phyloP scores from a whole-genome alignment of 2,797 vertebrate genomes.

The Philypnodon macrostomus region DNA sequence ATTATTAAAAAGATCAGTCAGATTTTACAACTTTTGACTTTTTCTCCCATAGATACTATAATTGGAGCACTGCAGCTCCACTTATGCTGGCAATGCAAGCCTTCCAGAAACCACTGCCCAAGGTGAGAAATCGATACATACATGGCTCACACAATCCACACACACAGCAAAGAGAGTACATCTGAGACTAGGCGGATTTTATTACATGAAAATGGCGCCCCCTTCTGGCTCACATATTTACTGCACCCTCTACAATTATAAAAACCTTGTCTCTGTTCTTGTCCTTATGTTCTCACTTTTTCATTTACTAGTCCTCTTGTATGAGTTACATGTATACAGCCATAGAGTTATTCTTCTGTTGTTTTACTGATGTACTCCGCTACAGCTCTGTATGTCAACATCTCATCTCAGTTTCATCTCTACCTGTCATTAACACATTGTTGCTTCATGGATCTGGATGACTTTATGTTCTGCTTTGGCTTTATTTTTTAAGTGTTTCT shows the following conservation, averaged over 20 bases:
- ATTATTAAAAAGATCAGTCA: too few relatives aligned
- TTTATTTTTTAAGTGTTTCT: slow-evolving; percentile 44
- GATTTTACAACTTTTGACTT: slow-evolving; percentile 3
- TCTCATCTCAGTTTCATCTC: neutral
- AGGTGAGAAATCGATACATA: slow-evolving; percentile 79
- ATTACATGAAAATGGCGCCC: slow-evolving; percentile 11
- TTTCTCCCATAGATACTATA: slow-evolving; percentile 84
- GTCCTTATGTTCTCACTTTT: slow-evolving; percentile 20
- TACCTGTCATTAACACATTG: slow-evolving; percentile 7
- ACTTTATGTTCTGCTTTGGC: slow-evolving; percentile 40
- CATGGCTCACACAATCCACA: neutral
- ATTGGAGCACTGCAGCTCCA: slow-evolving; percentile 93
- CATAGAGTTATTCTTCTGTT: slow-evolving; percentile 85
- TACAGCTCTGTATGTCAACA: slow-evolving; percentile 85
- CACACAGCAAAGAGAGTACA: slow-evolving; percentile 9
- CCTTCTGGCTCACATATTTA: slow-evolving; percentile 29
- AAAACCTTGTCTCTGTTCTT: slow-evolving; percentile 37
- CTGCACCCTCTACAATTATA: slow-evolving; percentile 22
- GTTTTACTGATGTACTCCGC: slow-evolving; percentile 81
- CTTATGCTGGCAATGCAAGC: slow-evolving; percentile 94
- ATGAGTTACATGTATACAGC: slow-evolving; percentile 82
- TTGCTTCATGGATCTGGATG: slow-evolving; percentile 24
- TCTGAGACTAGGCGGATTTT: neutral
- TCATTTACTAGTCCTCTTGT: slow-evolving; percentile 81
- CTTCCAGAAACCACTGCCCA: slow-evolving; percentile 98